Percentiles rank a stretch among this genome's conserved stretches.
phyloP scores from a whole-genome alignment of 2,888 invertebrate species.

The Lasioglossum leucozonium region DNA sequence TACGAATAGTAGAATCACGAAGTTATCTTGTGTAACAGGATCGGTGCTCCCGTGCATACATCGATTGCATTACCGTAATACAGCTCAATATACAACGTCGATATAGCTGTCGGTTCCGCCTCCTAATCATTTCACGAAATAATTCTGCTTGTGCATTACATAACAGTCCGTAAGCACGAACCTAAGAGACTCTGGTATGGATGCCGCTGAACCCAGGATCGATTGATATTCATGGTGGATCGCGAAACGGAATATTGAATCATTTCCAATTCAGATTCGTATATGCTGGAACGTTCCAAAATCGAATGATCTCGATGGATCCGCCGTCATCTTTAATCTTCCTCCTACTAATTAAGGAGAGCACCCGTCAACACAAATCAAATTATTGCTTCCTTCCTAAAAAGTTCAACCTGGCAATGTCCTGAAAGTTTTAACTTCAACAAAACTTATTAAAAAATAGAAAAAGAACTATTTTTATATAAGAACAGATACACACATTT shows the following conservation, averaged over 20 bases:
- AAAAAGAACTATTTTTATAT: no score
- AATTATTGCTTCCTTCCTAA: not conserved
- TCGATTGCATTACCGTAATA: constrained; percentile 12
- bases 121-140: constrained; percentile 44
- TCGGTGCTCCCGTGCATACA: not conserved
- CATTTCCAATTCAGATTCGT: constrained; percentile 5
- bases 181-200: constrained; percentile 14
- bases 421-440: not conserved
- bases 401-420: not conserved
- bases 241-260: constrained; percentile 25
- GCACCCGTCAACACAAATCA: not conserved
- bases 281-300: not conserved
- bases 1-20: constrained; percentile 21
- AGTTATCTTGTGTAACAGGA: constrained; percentile 16
- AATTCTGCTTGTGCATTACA: constrained; percentile 50
- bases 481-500: no score
- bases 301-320: not conserved
- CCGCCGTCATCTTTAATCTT: not conserved
- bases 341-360: not conserved
- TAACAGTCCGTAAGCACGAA: constrained; percentile 11
- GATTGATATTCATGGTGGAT: constrained; percentile 25
- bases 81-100: constrained; percentile 11
- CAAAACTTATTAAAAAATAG: no score
- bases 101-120: constrained; percentile 21
- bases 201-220: not conserved